phyloP scores from a whole-genome alignment of 2,797 vertebrate species.

The Notoglanidium macrostoma region DNA sequence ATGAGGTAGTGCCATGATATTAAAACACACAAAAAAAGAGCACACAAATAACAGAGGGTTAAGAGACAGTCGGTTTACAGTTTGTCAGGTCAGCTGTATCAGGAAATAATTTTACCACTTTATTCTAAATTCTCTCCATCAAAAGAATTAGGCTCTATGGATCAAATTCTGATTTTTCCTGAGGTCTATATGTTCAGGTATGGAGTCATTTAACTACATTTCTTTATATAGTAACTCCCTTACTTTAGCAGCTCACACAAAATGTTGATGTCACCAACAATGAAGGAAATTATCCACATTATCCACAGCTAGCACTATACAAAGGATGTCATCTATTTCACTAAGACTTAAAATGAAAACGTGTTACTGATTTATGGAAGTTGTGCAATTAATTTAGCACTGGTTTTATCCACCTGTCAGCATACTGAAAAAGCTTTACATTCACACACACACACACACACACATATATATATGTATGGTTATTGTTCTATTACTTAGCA shows the following conservation, averaged over 20 bases:
- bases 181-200: background rate
- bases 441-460: no score
- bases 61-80: background rate
- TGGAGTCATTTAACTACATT: background rate
- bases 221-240: background rate
- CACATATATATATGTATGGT: no score
- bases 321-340: background rate
- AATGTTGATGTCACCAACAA: background rate
- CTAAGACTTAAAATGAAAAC: background rate
- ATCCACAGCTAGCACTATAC: background rate
- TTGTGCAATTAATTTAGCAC: no score
- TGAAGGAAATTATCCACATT: background rate
- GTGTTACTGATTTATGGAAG: no score
- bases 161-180: background rate
- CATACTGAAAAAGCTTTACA: background rate
- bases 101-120: background rate
- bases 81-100: background rate
- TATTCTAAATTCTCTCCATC: background rate
- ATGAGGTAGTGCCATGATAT: background rate
- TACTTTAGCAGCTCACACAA: background rate
- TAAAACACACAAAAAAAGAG: background rate
- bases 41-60: background rate
- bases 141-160: background rate
- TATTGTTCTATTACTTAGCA: background rate
- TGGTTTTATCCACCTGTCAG: background rate